Evolutionary conservation across 2,797 vertebrate genomes (phyloP).

Genomic region (Tragelaphus oryx): DNA sequence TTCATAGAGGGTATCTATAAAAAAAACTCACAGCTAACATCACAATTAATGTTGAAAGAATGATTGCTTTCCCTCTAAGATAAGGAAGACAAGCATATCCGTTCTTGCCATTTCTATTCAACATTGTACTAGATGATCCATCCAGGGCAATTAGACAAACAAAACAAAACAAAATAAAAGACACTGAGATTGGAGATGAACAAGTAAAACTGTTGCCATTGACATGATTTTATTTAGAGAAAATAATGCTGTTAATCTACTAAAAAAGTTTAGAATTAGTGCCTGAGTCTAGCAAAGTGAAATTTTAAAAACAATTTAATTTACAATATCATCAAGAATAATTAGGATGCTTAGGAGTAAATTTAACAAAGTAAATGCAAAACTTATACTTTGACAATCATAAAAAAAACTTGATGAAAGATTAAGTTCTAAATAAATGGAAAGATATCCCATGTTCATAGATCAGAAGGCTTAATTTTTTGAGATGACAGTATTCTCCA

Average conservation of each 20-base stretch:
- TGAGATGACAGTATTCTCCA: background rate
- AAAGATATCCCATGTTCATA: background rate
- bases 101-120: background rate
- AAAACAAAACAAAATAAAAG: background rate
- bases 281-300: background rate
- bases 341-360: background rate
- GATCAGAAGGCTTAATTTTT: background rate
- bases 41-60: background rate
- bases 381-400: background rate
- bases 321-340: background rate
- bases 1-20: background rate
- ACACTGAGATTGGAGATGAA: background rate
- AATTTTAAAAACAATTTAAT: background rate
- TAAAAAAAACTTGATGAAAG: background rate
- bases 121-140: background rate
- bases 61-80: background rate
- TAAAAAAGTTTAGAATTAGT: background rate
- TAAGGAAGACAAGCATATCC: background rate
- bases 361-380: background rate
- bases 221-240: background rate
- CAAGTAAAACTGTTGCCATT: background rate
- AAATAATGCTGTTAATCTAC: background rate
- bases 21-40: background rate
- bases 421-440: background rate
- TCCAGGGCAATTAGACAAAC: background rate